Evolutionary conservation across 64 coral and sea anemone genomes (phyloP).

Genomic region (Pocillopora verrucosa): DNA sequence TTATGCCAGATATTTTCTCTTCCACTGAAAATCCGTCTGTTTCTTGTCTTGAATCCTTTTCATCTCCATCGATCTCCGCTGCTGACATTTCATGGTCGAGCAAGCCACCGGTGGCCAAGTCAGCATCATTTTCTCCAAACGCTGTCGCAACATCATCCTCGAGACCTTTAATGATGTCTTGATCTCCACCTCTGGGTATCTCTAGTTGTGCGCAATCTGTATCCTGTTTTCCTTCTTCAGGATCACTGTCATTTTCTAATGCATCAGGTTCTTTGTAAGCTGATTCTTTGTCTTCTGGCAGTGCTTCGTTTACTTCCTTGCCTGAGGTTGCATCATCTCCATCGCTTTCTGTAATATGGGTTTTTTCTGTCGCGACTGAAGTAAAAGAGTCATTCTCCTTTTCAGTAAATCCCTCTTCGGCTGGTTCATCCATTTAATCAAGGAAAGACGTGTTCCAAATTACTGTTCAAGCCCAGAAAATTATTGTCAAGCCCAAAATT

Average conservation of each 20-base stretch:
- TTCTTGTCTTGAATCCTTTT: neutral
- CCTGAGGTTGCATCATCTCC: neutral
- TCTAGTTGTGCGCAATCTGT: neutral
- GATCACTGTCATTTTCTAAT: neutral
- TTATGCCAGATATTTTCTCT: neutral
- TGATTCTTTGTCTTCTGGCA: neutral
- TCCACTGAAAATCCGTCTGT: neutral
- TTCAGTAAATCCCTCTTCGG: neutral
- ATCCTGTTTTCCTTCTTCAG: neutral
- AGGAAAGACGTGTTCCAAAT: neutral
- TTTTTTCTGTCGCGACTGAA: neutral
- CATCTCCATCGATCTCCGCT: neutral
- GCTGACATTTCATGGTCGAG: neutral
- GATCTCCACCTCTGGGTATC: neutral
- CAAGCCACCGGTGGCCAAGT: neutral
- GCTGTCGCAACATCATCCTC: neutral
- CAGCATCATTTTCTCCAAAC: conserved; percentile 5
- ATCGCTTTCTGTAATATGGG: neutral
- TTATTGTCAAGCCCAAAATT: neutral
- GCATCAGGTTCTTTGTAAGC: neutral
- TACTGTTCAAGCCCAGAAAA: neutral
- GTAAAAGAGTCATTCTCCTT: neutral
- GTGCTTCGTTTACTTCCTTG: neutral
- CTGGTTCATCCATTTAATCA: neutral
- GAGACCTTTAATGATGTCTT: neutral